Evolutionary conservation across 2,888 invertebrate species (phyloP).

Genomic region (Keiferia lycopersicella): DNA sequence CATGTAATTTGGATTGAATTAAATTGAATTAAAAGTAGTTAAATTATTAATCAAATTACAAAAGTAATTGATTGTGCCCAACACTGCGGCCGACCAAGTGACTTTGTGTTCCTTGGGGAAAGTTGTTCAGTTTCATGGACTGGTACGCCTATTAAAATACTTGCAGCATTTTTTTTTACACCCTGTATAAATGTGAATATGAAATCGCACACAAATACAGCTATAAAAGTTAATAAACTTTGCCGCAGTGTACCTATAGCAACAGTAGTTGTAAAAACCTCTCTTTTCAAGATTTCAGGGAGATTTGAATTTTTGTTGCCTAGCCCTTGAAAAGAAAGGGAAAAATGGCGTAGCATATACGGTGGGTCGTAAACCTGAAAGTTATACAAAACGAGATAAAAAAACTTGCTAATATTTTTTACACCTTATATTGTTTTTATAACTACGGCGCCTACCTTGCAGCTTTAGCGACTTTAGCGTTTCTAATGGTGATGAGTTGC

Average conservation of each 20-base stretch:
- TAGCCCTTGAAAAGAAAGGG: conserved; percentile 47
- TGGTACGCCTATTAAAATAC: no score
- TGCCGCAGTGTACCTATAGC: background rate
- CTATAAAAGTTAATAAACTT: background rate
- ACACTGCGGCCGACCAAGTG: no score
- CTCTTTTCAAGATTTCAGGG: conserved; percentile 25
- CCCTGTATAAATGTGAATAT: no score
- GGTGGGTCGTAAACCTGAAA: conserved; percentile 58
- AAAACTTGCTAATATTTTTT: conserved; percentile 40
- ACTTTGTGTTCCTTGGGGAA: no score
- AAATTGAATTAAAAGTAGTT: no score
- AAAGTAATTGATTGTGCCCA: no score
- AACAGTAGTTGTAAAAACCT: conserved; percentile 13
- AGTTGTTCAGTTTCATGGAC: no score
- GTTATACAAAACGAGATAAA: conserved; percentile 59
- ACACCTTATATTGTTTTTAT: background rate
- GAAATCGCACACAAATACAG: background rate
- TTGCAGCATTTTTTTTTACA: no score
- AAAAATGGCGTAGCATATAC: conserved; percentile 63
- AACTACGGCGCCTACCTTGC: conserved; percentile 47
- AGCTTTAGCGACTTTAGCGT: conserved; percentile 88
- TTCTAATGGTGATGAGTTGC: conserved; percentile 92
- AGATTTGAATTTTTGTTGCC: conserved; percentile 38
- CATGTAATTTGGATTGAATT: no score
- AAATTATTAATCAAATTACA: no score